A percentile compares a stretch with the other conserved stretches of the same genome.
Conservation (phyloP, 2,888 invertebrate species). For the Slavum lentiscoides region DNA sequence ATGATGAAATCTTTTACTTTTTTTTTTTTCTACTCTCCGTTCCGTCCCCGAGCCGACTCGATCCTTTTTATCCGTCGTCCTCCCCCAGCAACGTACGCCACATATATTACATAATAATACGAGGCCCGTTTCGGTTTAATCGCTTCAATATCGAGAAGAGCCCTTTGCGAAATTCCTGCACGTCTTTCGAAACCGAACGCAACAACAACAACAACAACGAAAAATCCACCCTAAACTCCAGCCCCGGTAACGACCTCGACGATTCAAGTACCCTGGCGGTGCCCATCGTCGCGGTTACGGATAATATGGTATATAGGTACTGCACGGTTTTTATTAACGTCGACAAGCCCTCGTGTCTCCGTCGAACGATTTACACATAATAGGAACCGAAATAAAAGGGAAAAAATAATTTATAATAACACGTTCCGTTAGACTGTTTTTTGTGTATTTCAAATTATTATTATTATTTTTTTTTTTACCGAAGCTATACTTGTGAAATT, state of each 20-base stretch:
- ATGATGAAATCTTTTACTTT: constrained; percentile 44
- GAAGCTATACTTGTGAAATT: no score
- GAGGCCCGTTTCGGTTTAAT: constrained; percentile 43
- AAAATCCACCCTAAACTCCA: constrained; percentile 36
- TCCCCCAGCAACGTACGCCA: background rate
- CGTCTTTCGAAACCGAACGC: constrained; percentile 25
- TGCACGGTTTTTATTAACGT: constrained; percentile 38
- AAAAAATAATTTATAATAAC: no score
- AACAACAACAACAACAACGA: background rate
- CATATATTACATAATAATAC: constrained; percentile 8
- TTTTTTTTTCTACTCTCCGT: background rate
- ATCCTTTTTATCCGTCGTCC: constrained; percentile 39
- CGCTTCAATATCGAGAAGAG: constrained; percentile 46
- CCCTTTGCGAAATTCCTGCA: constrained; percentile 42
- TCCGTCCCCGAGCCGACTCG: constrained; percentile 19
- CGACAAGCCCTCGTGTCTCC: constrained; percentile 12
- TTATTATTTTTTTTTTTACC: no score
- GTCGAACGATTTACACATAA: background rate
- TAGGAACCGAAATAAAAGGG: no score
- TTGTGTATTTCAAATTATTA: no score
- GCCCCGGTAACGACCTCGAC: constrained; percentile 36
- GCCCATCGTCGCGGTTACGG: background rate
- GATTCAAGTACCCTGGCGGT: constrained; percentile 20
- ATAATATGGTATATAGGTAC: background rate
- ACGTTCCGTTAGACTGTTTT: no score